Evolutionary conservation across 2,113 vertebrate genomes (phyloP).

Genomic region (Actenoides hombroni): DNA sequence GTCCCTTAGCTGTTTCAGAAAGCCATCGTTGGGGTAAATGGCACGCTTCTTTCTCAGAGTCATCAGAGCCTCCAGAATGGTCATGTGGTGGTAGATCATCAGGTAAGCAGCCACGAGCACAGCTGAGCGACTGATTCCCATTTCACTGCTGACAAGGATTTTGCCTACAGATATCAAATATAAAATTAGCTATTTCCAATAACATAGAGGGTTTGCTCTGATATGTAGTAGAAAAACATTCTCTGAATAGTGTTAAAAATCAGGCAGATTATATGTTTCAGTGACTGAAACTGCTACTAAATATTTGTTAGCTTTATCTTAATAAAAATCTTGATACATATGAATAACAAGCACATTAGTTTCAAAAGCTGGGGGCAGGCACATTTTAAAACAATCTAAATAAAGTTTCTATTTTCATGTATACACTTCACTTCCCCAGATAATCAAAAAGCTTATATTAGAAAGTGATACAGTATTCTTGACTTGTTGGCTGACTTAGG

Average conservation of each 20-base stretch:
- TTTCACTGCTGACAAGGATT: conserved; percentile 92
- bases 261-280: background rate
- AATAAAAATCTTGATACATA: background rate
- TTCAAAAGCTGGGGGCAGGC: background rate
- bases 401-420: background rate
- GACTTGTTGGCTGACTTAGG: background rate
- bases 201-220: background rate
- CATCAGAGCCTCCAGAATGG: conserved; percentile 88
- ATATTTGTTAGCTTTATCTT: background rate
- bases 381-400: background rate
- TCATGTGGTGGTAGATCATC: conserved; percentile 97
- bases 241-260: background rate
- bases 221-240: background rate
- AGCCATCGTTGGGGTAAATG: conserved; percentile 92
- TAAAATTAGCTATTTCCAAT: background rate
- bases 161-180: conserved; percentile 79
- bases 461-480: background rate
- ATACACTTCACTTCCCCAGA: background rate
- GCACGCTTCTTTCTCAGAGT: conserved; percentile 87
- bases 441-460: background rate
- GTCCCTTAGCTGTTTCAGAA: conserved; percentile 91
- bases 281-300: background rate
- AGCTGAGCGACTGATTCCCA: conserved; percentile 92
- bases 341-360: background rate
- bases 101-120: conserved; percentile 92